A percentile compares a stretch with the other conserved stretches of the same genome.
Conservation (phyloP, 2,888 invertebrate species). For the Chrysolina haemoptera region DNA sequence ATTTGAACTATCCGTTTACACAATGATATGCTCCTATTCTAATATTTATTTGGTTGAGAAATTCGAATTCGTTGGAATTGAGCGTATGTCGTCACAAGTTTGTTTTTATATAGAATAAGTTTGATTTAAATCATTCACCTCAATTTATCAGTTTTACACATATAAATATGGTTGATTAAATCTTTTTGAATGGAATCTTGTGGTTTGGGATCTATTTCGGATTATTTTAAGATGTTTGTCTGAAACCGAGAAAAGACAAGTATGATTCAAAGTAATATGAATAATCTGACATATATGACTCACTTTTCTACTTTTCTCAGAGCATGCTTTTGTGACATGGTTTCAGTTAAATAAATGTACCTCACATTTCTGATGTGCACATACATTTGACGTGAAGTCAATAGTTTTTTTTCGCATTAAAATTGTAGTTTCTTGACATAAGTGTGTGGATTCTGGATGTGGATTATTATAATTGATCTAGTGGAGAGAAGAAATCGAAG, state of each 20-base stretch:
- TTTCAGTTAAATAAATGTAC: too few relatives aligned
- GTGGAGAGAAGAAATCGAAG: too few relatives aligned
- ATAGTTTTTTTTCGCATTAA: too few relatives aligned
- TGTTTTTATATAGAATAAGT: background rate
- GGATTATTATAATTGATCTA: too few relatives aligned
- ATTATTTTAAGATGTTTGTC: background rate
- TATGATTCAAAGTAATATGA: background rate
- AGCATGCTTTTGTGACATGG: too few relatives aligned
- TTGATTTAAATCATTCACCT: background rate
- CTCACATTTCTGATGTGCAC: too few relatives aligned
- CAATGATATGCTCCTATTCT: slow-evolving; percentile 5
- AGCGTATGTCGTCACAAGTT: background rate
- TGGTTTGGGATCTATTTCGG: background rate
- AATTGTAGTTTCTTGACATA: too few relatives aligned
- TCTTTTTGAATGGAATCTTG: background rate
- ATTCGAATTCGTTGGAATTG: background rate
- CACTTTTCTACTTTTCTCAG: too few relatives aligned
- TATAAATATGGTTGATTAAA: background rate
- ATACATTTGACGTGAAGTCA: too few relatives aligned
- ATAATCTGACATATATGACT: background rate
- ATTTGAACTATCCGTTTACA: slow-evolving; percentile 4
- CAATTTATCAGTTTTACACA: background rate
- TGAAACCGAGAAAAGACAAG: too few relatives aligned
- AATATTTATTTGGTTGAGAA: slow-evolving; percentile 11
- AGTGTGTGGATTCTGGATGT: too few relatives aligned